Evolutionary conservation across 1,140 invertebrate genomes (phyloP).

Genomic region (Adelges cooleyi): DNA sequence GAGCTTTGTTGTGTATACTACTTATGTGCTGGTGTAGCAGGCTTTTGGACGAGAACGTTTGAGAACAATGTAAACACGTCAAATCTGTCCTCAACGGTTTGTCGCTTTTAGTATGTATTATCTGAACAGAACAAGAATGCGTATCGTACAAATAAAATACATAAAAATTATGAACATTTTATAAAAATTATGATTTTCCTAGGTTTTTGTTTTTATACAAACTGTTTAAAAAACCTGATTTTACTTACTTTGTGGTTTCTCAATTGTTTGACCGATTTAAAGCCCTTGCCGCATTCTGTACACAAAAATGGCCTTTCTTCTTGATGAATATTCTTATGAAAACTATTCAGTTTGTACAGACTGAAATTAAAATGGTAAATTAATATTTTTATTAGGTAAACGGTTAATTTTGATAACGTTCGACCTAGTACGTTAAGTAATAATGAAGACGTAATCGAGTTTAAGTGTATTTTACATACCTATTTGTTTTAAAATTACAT

Average conservation of each 20-base stretch:
- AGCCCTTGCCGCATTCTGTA: conserved; percentile 57
- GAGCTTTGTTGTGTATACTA: conserved; percentile 54
- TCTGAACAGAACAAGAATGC: no score
- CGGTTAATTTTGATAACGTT: no score
- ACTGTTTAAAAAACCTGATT: neutral
- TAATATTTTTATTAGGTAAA: neutral
- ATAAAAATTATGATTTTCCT: neutral
- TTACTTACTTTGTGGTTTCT: conserved; percentile 47
- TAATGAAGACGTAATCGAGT: no score
- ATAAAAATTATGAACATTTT: neutral
- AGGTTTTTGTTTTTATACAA: neutral
- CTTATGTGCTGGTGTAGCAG: conserved; percentile 50
- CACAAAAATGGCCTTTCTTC: conserved; percentile 50
- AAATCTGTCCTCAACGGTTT: conserved; percentile 31
- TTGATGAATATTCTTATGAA: conserved; percentile 57
- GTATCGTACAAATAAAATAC: conserved; percentile 26
- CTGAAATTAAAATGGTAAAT: conserved; percentile 38
- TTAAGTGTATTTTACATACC: no score
- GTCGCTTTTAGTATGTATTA: conserved; percentile 34
- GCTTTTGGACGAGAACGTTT: conserved; percentile 46
- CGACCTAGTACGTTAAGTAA: no score
- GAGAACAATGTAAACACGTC: conserved; percentile 49
- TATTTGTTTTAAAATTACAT: conserved; percentile 49
- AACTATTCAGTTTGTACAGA: conserved; percentile 49
- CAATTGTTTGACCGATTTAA: conserved; percentile 64